Evolutionary conservation across 2,888 invertebrate genomes (phyloP), one percentile per base, ranked within the genome.

Genomic region (Macrosoma leucophasiata): DNA sequence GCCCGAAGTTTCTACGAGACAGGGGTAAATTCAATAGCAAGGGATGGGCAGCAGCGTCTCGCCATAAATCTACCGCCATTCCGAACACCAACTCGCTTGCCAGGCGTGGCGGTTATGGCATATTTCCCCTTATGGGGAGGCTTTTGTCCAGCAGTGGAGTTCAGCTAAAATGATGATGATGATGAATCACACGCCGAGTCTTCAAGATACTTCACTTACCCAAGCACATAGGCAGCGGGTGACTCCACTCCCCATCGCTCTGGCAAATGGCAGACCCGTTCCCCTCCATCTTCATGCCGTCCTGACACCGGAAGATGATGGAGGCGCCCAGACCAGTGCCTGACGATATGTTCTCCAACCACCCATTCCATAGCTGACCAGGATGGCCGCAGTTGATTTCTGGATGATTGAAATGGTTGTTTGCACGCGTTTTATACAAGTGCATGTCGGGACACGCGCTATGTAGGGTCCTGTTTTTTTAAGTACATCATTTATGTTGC

Each of bases 361-460:
- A 98, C 3, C 99, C 98, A 64, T 99, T 98, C 88, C 94, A 95
- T 5, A 99, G 88, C 27, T 92, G 89, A 2, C 96, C 97, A 0
- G 98, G 96, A 55, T 93, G 91, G 1, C 97, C 96, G 76, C 98
- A 99, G 82, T 98, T 95, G 59, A 99, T 97, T 86, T 98, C 98
- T 96, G 84, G 12, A 53, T 55, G 11, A 13, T 36, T 6, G 22
- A 18, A 12, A 10, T 6, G 3, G 11, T 13, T 23, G n/a, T 13
- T 8, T 14, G 4, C n/a, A 21, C 7, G 12, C 14, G 26, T 9
- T 5, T 14, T 5, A 13, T 17, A n/a, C n/a, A 24, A 35, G 5
- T 13, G 4, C 9, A 9, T 22, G 2, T 30, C 2, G 7, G n/a
- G 13, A n/a, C n/a, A n/a, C n/a, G n/a, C n/a, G n/a, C n/a, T n/a